Evolutionary conservation across 2,113 vertebrate genomes (phyloP).

Genomic region (Toxotes chatareus): DNA sequence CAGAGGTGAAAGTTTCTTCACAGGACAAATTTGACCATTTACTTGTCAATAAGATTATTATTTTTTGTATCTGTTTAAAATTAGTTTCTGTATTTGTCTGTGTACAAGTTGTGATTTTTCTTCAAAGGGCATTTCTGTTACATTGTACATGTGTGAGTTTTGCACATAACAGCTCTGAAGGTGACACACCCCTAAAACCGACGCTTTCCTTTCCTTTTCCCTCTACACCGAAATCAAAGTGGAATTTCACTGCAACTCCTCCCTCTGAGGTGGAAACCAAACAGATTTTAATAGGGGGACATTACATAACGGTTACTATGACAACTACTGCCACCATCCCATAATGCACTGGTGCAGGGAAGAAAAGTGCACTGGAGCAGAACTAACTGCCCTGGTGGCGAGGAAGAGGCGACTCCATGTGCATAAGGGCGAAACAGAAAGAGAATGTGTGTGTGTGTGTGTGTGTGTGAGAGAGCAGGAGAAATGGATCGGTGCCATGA

Average conservation of each 20-base stretch:
- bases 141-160: neutral
- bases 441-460: neutral
- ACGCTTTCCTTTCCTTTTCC: neutral
- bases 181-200: constrained; percentile 20
- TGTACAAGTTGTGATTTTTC: neutral
- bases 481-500: constrained; percentile 39
- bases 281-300: constrained; percentile 4
- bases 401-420: constrained; percentile 18
- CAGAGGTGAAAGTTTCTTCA: too few relatives aligned
- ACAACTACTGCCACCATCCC: constrained; percentile 57
- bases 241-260: constrained; percentile 67
- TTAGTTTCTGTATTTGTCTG: neutral
- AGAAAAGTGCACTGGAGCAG: constrained; percentile 57
- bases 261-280: constrained; percentile 57
- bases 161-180: neutral
- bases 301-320: constrained; percentile 68
- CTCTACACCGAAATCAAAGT: constrained; percentile 33
- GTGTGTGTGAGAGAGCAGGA: neutral
- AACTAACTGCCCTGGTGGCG: constrained; percentile 59
- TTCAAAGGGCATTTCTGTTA: neutral
- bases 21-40: too few relatives aligned
- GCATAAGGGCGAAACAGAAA: constrained; percentile 27
- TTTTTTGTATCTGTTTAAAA: neutral
- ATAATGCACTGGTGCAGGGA: constrained; percentile 60
- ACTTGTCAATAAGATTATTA: too few relatives aligned